Conservation (phyloP, 1,140 invertebrate species). For the Lordiphosa stackelbergi region DNA sequence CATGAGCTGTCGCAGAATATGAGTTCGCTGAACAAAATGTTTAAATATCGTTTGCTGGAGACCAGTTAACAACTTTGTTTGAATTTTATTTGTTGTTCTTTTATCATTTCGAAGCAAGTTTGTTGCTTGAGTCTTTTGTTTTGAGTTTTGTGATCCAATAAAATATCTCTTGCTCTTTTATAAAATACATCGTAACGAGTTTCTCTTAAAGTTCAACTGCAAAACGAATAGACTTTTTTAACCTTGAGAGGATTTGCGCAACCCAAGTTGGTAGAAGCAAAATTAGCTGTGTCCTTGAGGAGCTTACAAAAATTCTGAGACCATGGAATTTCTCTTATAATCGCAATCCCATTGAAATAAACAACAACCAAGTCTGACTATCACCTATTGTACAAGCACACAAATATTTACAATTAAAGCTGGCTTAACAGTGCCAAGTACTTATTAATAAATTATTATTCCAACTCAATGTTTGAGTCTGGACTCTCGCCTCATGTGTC, state of each 20-base stretch:
- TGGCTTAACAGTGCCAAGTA: conserved; percentile 26
- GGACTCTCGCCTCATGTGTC: conserved; percentile 3
- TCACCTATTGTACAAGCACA: conserved; percentile 27
- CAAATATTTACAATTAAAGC: conserved; percentile 41
- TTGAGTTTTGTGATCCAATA: conserved; percentile 47
- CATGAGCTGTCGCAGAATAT: conserved; percentile 67
- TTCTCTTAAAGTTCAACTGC: no score
- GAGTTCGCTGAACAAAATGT: conserved; percentile 66
- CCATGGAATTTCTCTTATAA: no score
- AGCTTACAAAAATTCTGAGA: no score
- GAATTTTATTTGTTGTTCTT: conserved; percentile 18
- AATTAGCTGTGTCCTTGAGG: no score
- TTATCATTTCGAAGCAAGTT: conserved; percentile 21
- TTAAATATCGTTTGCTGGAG: conserved; percentile 61
- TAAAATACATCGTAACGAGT: no score
- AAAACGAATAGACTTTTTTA: no score
- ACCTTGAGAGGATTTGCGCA: no score
- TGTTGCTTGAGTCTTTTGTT: conserved; percentile 40
- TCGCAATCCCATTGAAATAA: conserved; percentile 10
- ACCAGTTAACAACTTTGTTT: conserved; percentile 32
- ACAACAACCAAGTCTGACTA: conserved; percentile 5
- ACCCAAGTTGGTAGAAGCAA: no score
- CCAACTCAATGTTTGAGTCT: conserved; percentile 8
- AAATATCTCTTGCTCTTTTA: conserved; percentile 9
- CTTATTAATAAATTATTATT: conserved; percentile 21